A percentile compares a stretch with the other conserved stretches of the same genome.
Conservation (phyloP, 2,888 invertebrate genomes). For the Drosophila hamatofila region DNA sequence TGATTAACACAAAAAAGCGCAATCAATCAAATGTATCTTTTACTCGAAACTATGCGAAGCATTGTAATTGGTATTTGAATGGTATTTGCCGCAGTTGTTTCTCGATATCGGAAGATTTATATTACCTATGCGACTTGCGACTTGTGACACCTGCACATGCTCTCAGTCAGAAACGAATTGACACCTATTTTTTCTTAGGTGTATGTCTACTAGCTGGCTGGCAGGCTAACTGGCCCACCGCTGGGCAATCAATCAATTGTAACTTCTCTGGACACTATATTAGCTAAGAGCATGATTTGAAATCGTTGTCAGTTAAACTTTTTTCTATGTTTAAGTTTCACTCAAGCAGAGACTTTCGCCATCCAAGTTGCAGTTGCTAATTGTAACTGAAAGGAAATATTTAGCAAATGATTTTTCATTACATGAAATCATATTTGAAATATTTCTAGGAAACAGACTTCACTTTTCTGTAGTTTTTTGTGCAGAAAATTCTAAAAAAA, state of each 20-base stretch:
- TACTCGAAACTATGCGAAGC: constrained; percentile 66
- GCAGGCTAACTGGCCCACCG: constrained; percentile 30
- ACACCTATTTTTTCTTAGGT: constrained; percentile 48
- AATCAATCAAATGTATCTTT: constrained; percentile 78
- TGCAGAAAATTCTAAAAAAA: too few species aligned
- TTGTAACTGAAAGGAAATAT: neutral
- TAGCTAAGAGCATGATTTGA: constrained; percentile 13
- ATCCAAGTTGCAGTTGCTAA: neutral
- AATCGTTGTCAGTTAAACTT: neutral
- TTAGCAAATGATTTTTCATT: too few species aligned
- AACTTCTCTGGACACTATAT: constrained; percentile 25
- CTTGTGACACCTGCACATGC: constrained; percentile 58
- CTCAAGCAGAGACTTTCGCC: neutral
- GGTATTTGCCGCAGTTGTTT: constrained; percentile 47
- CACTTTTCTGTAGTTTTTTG: too few species aligned
- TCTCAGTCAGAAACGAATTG: constrained; percentile 22
- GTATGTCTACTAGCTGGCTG: constrained; percentile 8
- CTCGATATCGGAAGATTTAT: constrained; percentile 64
- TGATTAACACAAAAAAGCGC: constrained; percentile 71
- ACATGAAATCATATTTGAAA: too few species aligned
- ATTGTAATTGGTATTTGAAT: constrained; percentile 73
- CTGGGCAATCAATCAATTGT: constrained; percentile 71
- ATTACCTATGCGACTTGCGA: constrained; percentile 31
- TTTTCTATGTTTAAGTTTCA: neutral
- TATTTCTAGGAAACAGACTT: too few species aligned